These are phyloP conservation scores for Cynocephalus volans DNA, from an alignment of 2,113 vertebrate species.

Conservation along the genomic window DNA sequence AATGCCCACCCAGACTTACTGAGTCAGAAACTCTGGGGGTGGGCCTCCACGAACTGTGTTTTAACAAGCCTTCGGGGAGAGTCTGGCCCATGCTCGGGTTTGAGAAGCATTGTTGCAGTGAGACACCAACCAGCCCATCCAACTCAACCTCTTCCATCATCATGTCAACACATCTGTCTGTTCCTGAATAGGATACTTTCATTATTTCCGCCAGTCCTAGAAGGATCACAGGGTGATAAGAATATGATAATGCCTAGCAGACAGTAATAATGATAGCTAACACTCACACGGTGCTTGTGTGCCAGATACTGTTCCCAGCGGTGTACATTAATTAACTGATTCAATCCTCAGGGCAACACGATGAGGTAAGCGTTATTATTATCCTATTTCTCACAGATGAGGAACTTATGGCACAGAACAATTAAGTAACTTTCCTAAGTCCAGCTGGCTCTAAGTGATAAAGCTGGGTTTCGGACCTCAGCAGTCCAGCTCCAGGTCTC, in stretches of 20 bases:
- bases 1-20: neutral
- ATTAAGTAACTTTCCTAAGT: conserved; percentile 19
- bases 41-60: neutral
- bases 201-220: neutral
- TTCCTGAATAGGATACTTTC: neutral
- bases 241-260: neutral
- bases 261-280: neutral
- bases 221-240: neutral
- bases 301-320: neutral
- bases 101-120: neutral
- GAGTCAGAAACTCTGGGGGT: neutral
- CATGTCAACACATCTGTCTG: neutral
- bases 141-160: neutral
- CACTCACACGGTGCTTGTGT: neutral
- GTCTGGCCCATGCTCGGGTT: neutral
- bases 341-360: neutral
- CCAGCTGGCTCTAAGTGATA: neutral
- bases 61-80: neutral
- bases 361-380: neutral
- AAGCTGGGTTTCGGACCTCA: conserved; percentile 30
- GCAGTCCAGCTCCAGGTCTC: neutral
- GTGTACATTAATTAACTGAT: neutral
- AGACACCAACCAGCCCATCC: neutral
- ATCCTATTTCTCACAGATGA: neutral
- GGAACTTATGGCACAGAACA: neutral